Evolutionary conservation across 2,888 invertebrate genomes (phyloP), one percentile per base, ranked within the genome.

Genomic region (Scelioninae gen. 2): DNA sequence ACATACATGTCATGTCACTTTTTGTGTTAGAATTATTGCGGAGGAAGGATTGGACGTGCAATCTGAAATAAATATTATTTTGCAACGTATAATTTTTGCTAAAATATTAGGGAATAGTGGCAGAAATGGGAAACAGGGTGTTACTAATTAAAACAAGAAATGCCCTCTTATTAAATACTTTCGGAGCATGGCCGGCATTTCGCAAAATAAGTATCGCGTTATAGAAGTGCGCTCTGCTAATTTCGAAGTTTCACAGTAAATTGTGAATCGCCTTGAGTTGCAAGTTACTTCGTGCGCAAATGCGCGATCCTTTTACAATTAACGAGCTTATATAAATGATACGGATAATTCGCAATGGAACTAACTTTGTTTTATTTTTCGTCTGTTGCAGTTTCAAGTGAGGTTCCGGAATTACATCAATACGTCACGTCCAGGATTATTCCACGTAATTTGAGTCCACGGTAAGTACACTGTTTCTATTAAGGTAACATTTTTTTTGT

Each of bases 131-230:
- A 46, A 61, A 55, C 33, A 60, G 25, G 31, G 46, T 28, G 19
- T 37, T 10, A 53, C 52, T 73, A 68, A 73, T 73, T 73, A 73
- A 73, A 73, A 68, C 73, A 58, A 63, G 58, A 68, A 68, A 68
- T 37, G 57, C 61, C 10, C 50, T 57, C 61, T 67, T 73, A 73
- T 67, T 61, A 55, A 67, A 67, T 67, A 72, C 65, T 72, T 72
- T 60, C 48, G 53, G 67, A 72, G 57, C 64, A 43, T 52, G 39
- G 64, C 46, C 63, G 73, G 68, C 63, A 52, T 73, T 63, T 68
- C 45, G 57, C 39, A 50, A 67, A 73, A 72, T 72, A 61, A 67
- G 61, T 67, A 67, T 72, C 46, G 48, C 53, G 39, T 35, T 67
- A 43, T 67, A 41, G 50, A 50, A 73, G 57, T 35, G 19, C 55